phyloP scores from a whole-genome alignment of 92 coral and sea anemone species.

The Epizoanthus fatuus region DNA sequence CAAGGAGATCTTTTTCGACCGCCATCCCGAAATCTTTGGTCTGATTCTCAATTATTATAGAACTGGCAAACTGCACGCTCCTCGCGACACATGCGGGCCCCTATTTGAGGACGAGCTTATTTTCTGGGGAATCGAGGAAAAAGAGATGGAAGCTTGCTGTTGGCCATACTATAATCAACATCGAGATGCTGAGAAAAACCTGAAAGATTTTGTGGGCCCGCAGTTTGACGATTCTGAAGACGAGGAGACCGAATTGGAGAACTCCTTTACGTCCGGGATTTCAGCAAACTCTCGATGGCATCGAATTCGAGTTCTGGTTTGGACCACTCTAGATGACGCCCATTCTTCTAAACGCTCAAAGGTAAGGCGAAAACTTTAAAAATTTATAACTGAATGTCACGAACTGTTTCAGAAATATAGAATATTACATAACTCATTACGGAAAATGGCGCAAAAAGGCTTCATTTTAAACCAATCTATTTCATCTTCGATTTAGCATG shows the following conservation, averaged over 20 bases:
- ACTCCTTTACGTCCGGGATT: conserved; percentile 30
- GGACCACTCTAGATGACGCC: conserved; percentile 93
- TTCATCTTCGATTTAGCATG: too few relatives aligned
- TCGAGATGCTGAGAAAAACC: conserved; percentile 94
- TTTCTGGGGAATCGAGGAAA: conserved; percentile 98
- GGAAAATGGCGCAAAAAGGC: background rate
- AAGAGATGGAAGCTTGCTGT: conserved; percentile 98
- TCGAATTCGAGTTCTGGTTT: conserved; percentile 71
- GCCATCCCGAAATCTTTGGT: conserved; percentile 94
- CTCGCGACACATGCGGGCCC: conserved; percentile 96
- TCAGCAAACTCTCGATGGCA: conserved; percentile 70
- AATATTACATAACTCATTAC: too few relatives aligned
- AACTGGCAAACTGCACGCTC: conserved; percentile 96
- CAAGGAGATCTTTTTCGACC: conserved; percentile 91
- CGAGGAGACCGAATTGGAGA: conserved; percentile 65
- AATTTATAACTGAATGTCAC: background rate
- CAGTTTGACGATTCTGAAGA: conserved; percentile 90
- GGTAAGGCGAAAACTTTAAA: conserved; percentile 52
- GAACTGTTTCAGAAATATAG: too few relatives aligned
- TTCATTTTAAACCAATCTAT: too few relatives aligned
- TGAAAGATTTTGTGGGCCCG: conserved; percentile 94
- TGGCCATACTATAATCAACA: conserved; percentile 97
- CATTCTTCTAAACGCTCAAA: conserved; percentile 89
- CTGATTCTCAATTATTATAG: conserved; percentile 91
- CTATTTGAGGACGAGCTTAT: conserved; percentile 89